Evolutionary conservation across 2,113 vertebrate species (phyloP).

Genomic region (Cryptotis parvus): DNA sequence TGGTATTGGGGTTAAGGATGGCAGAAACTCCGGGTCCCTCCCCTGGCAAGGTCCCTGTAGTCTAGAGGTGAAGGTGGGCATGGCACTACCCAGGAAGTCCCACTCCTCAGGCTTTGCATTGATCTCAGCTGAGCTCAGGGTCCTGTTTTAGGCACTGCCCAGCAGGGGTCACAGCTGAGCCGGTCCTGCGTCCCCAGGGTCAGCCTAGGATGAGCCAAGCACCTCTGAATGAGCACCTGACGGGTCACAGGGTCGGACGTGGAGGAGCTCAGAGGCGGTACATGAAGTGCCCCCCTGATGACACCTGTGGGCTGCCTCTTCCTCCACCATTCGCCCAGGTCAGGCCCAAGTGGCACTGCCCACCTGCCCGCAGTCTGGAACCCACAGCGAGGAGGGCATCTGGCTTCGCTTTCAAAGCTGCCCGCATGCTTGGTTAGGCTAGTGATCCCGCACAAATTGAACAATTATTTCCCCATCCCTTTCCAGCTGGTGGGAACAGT

Average conservation of each 20-base stretch:
- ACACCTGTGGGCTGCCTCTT: background rate
- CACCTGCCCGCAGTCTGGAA: background rate
- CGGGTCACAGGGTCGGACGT: background rate
- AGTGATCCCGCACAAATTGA: background rate
- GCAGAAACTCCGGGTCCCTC: too few relatives aligned
- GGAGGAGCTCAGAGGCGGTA: background rate
- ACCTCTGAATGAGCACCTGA: background rate
- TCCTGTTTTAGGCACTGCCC: too few relatives aligned
- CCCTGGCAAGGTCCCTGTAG: too few relatives aligned
- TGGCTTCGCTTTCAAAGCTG: background rate
- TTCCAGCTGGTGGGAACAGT: background rate
- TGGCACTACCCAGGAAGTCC: too few relatives aligned
- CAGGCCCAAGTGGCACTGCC: background rate
- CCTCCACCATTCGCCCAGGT: background rate
- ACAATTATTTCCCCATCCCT: conserved; percentile 52
- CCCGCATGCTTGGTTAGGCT: conserved; percentile 1
- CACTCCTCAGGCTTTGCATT: too few relatives aligned
- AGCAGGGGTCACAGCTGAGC: too few relatives aligned
- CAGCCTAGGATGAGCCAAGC: background rate
- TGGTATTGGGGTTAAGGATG: background rate
- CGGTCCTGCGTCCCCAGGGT: too few relatives aligned
- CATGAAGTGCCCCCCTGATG: background rate
- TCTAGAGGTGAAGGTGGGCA: too few relatives aligned
- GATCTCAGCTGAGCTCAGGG: too few relatives aligned
- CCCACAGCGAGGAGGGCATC: background rate